phyloP scores from a whole-genome alignment of 2,113 vertebrate genomes.

The Etheostoma cragini region DNA sequence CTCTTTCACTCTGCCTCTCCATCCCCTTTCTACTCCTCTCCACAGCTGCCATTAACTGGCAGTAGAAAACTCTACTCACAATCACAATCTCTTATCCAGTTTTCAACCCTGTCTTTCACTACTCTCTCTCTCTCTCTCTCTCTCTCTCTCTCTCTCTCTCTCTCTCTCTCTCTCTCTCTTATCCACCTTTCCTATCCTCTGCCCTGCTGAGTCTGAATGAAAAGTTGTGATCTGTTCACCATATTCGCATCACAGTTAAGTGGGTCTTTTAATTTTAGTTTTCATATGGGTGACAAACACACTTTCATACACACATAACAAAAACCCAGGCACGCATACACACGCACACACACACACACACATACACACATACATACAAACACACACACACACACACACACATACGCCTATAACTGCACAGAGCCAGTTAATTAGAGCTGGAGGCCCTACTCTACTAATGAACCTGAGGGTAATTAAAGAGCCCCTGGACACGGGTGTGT shows the following conservation, averaged over 20 bases:
- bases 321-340: slow-evolving; percentile 27
- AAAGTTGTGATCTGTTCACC: slow-evolving; percentile 53
- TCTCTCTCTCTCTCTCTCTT: neutral
- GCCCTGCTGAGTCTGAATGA: slow-evolving; percentile 29
- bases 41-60: slow-evolving; percentile 54
- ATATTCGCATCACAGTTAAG: slow-evolving; percentile 57
- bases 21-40: slow-evolving; percentile 32
- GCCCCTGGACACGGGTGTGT: slow-evolving; percentile 77
- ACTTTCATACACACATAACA: slow-evolving; percentile 33
- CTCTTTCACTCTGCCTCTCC: slow-evolving; percentile 58
- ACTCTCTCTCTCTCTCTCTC: neutral
- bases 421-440: slow-evolving; percentile 79
- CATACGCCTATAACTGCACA: slow-evolving; percentile 35
- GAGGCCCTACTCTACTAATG: slow-evolving; percentile 72
- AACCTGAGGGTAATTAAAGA: slow-evolving; percentile 83
- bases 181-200: neutral
- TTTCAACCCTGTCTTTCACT: slow-evolving; percentile 41
- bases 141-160: neutral
- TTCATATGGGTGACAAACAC: slow-evolving; percentile 49
- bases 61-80: slow-evolving; percentile 52
- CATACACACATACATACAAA: slow-evolving; percentile 32
- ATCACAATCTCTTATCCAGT: slow-evolving; percentile 49
- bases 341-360: slow-evolving; percentile 37
- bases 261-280: slow-evolving; percentile 44
- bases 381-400: slow-evolving; percentile 38